Evolutionary conservation across 2,888 invertebrate species (phyloP), one percentile per base, ranked within the genome.

Genomic region (Aethes cnicana): DNA sequence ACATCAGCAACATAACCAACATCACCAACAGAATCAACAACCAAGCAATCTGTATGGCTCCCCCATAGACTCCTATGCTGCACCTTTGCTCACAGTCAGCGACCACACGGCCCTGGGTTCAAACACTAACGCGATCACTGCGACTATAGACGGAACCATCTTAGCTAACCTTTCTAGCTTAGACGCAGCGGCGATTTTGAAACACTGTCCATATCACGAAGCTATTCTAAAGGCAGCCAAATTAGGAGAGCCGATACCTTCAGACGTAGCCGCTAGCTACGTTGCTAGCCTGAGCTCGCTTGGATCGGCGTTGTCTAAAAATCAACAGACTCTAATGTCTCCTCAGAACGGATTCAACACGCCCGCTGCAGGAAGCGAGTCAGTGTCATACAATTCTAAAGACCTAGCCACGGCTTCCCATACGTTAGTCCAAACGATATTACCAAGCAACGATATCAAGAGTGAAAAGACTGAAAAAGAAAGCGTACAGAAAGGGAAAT

Each of bases 161-260:
- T 26, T 90, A 1, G 81, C 81, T 0, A 88, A 88, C 17, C 57
- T 88, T 1, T 82, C 82, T 0, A 86, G 73, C 42, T 62, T 82
- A 30, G 89, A 89, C 11, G 89, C 85, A 0, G 89, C 88, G 2
- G 90, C 88, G 0, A 90, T 90, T 33, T 56, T 90, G 5, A 90
- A 90, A 53, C 90, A 90, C 58, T 90, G 90, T 47, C 90, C 90
- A 0, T 90, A 90, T 33, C 90, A 90, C 26, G 90, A 90, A 60
- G 90, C 89, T 14, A 86, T 90, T n/a, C 62, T 90, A 0, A 82
- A 73, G 64, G 90, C 90, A 0, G 90, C 90, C 0, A 72, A 77
- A 39, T 62, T 59, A 0, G 90, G 90, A 0, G 84, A 84, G 14
- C 82, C 72, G 47, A 84, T 89, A 1, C 91, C 92, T 0, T 76